Percentiles rank a stretch among this genome's conserved stretches.
phyloP scores from a whole-genome alignment of 2,797 vertebrate genomes.

The Propithecus perrieri region DNA sequence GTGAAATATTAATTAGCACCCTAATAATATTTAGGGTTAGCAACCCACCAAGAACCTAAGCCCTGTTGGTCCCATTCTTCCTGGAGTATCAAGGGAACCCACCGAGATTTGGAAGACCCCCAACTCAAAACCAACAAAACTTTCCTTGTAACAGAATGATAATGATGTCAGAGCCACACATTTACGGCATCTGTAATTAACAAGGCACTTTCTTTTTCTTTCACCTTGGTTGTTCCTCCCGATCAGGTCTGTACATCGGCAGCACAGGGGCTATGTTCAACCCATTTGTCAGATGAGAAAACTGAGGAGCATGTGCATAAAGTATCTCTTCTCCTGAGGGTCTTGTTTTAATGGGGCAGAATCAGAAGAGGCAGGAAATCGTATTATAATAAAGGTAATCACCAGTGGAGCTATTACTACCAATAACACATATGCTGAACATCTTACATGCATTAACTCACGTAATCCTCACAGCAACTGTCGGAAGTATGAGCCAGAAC shows the following conservation, averaged over 20 bases:
- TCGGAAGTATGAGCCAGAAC: neutral
- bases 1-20: neutral
- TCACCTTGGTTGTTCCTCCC: neutral
- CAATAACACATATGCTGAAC: fast-evolving
- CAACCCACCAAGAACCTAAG: neutral
- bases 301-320: neutral
- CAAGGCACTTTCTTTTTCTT: neutral
- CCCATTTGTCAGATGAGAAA: neutral
- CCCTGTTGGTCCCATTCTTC: neutral
- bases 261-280: neutral
- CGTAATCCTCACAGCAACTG: neutral
- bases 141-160: neutral
- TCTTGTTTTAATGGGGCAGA: neutral
- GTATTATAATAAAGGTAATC: fast-evolving
- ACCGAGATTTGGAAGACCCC: neutral
- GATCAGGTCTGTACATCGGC: neutral
- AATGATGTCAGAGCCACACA: fast-evolving
- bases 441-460: too few relatives aligned
- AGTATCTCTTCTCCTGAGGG: neutral
- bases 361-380: neutral
- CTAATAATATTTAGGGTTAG: neutral
- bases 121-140: neutral
- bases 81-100: neutral
- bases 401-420: fast-evolving
- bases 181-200: fast-evolving